Percentiles rank a stretch among this genome's conserved stretches.
Evolutionary conservation across 2,888 invertebrate species (phyloP).

Genomic region (Microctonus brassicae): DNA sequence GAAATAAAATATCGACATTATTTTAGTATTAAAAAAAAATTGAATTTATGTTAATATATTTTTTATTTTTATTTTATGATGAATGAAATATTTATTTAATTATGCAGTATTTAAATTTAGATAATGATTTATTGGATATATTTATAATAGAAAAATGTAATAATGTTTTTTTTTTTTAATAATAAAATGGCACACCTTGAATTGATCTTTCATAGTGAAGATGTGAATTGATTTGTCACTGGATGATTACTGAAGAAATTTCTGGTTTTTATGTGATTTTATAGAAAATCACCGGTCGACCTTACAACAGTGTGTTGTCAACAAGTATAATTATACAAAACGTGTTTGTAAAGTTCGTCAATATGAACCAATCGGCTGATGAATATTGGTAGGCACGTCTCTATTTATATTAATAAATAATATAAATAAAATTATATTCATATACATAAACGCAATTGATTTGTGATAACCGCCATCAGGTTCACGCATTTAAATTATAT

Average conservation of each 20-base stretch:
- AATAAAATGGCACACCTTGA: conserved; percentile 52
- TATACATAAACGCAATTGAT: neutral
- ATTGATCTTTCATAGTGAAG: conserved; percentile 52
- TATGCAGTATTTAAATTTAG: too few relatives aligned
- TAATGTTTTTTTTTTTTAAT: neutral
- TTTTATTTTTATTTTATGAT: too few relatives aligned
- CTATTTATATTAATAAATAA: conserved; percentile 24
- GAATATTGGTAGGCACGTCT: conserved; percentile 54
- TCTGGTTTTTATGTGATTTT: conserved; percentile 48
- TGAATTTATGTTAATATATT: too few relatives aligned
- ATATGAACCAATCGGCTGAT: conserved; percentile 51
- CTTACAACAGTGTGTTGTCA: conserved; percentile 44
- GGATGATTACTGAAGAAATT: conserved; percentile 38
- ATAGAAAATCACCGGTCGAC: conserved; percentile 51
- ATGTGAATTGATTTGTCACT: conserved; percentile 26
- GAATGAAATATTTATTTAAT: too few relatives aligned
- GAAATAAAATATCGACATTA: too few relatives aligned
- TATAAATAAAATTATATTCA: too few relatives aligned
- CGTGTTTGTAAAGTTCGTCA: conserved; percentile 53
- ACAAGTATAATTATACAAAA: conserved; percentile 53
- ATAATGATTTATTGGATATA: too few relatives aligned
- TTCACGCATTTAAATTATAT: neutral
- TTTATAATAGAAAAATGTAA: too few relatives aligned
- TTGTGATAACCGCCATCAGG: neutral
- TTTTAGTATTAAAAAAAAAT: too few relatives aligned